Base-by-base conservation (phyloP, 2,888 invertebrate genomes). In the Diplazon laetatorius region DNA sequence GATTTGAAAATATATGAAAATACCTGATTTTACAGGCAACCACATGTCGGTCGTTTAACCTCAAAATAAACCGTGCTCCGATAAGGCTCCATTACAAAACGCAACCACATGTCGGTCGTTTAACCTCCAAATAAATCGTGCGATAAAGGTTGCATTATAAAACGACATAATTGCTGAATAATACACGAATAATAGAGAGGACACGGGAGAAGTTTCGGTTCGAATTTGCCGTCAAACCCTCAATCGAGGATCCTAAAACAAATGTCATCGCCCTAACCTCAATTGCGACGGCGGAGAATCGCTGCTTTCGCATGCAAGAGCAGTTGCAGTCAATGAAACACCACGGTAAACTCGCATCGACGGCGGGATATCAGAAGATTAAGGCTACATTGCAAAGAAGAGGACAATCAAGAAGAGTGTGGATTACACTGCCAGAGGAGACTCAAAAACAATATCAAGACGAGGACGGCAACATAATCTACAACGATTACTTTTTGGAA, bases 341-440 rank as follows among this genome's bases (percentile, higher is more conserved):
- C 8, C 74, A 74, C 18, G 30, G 6, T 22, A 59, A 57, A 14
- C 62, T 75, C 44, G 30, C 42, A 20, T 62, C 25, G 16, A 68
- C 68, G 8, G 18, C 68, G 30, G 68, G 30, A 55, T 55, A 76
- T 37, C 57, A 68, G 39, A 80, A 80, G n/a, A 30, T 72, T 16
- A 73, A 65, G 63, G 35, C 63, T n/a, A 66, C 69, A n/a, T 14
- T 80, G 44, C 75, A 70, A 63, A 75, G 35, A 73, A 76, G 76
- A 48, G 44, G 72, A 68, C 68, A 75, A 55, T 39, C 12, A 5
- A 79, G 75, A 46, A 71, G 20, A 50, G 60, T 79, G 20, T 79
- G 76, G 79, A 79, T 79, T 3, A 62, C 18, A 2, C 8, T 75
- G 57, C 10, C 42, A 14, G 63, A 62, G 20, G 57, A 71, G 35